Evolutionary conservation across 2,113 vertebrate species (phyloP), one percentile per base, ranked within the genome.

Genomic region (Rhinichthys klamathensis): DNA sequence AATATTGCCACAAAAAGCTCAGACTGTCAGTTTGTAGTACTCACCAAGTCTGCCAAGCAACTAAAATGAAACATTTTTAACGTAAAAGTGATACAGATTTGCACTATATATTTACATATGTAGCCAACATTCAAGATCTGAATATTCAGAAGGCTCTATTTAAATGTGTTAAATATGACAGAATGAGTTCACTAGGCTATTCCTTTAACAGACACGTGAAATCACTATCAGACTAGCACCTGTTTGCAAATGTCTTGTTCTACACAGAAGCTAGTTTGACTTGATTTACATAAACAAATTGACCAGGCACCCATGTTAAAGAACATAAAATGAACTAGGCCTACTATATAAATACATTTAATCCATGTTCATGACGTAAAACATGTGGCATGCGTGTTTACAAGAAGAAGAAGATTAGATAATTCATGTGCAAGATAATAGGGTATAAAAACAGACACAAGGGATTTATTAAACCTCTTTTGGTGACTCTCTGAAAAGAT

Each of bases 401-500:
- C 54, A 79, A 4, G 54, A 30, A 65, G 77, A 38, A 30, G 46
- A 18, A 56, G 49, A 80, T 44, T 1, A 18, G 60, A 65, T 65
- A 1, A 65, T 80, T 46, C 25, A 49, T 4, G 4, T 46, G 16
- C 35, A 51, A 25, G 25, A 54, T 25, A 30, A 58, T n/a, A 79
- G 15, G 32, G 38, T n/a, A 41, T 74, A 51, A 51, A 41, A 79
- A 70, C 49, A 32, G 79, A 61, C 65, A n/a, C 58, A 18, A 25
- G 63, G 27, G 78, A 60, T 85, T 76, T 82, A 32, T 67, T 65
- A 82, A 86, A 77, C 72, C 82, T 78, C 74, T 77, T 41, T 21
- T 56, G 23, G 72, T 38, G 41, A 25, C 32, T 85, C 80, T 49
- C 86, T 61, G 23, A 38, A 81, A 82, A 77, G 51, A 76, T 73